Conservation (phyloP, 1,140 invertebrate genomes). For the Cotesia vestalis region DNA sequence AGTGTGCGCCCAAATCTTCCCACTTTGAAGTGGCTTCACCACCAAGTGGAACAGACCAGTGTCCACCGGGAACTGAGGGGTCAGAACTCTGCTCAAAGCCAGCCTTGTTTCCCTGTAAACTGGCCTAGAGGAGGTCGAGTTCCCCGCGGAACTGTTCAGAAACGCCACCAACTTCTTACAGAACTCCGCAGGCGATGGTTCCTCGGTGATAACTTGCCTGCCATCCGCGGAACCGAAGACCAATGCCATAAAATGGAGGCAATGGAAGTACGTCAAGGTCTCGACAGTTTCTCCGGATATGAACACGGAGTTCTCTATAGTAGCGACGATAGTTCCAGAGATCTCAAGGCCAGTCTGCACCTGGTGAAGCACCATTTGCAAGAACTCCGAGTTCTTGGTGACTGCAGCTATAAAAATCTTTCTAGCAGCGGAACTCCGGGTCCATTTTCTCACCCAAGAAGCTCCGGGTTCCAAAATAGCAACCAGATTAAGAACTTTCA, state of each 20-base stretch:
- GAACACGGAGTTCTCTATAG: slow-evolving; percentile 50
- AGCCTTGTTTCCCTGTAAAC: slow-evolving; percentile 53
- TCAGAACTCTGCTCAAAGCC: slow-evolving; percentile 45
- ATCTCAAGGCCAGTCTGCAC: slow-evolving; percentile 49
- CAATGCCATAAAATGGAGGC: slow-evolving; percentile 54
- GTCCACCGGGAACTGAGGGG: slow-evolving; percentile 45
- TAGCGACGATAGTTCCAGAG: slow-evolving; percentile 40
- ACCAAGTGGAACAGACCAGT: slow-evolving; percentile 53
- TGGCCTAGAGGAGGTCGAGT: slow-evolving; percentile 48
- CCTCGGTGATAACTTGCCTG: slow-evolving; percentile 49
- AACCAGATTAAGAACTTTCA: slow-evolving; percentile 55
- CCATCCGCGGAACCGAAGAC: slow-evolving; percentile 52
- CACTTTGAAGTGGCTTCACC: slow-evolving; percentile 49
- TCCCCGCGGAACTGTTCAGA: slow-evolving; percentile 50
- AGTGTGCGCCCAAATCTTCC: slow-evolving; percentile 55
- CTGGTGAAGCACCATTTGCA: slow-evolving; percentile 47
- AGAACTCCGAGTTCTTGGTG: slow-evolving; percentile 53
- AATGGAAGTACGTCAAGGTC: slow-evolving; percentile 58
- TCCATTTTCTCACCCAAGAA: slow-evolving; percentile 59
- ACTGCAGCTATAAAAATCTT: slow-evolving; percentile 50
- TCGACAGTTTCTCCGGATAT: slow-evolving; percentile 60
- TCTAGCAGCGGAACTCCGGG: slow-evolving; percentile 52
- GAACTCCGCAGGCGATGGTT: slow-evolving; percentile 52
- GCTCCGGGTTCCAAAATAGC: slow-evolving; percentile 59
- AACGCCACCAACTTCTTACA: slow-evolving; percentile 48